Base-by-base conservation (phyloP, 1,140 invertebrate genomes). In the Drosophila lacertosa region DNA sequence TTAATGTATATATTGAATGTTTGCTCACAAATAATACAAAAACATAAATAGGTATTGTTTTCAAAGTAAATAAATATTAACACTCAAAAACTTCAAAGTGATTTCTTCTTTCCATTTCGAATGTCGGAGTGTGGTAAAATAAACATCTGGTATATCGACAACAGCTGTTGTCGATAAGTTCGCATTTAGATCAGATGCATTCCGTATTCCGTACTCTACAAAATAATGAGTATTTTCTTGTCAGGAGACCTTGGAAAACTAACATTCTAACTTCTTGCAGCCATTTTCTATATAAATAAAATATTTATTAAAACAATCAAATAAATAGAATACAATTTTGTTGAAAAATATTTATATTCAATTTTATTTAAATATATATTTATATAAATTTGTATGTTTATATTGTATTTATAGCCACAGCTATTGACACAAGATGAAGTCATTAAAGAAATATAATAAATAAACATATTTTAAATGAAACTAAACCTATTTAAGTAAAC, bases 401-500 rank as follows among this genome's bases (percentile, higher is more conserved):
- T 26, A 26, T 26, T 26, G 22, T 11, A 18, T 18, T 20, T 13
- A 11, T 11, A 40, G 9, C 16, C 39, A 40, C 39, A 7, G 26
- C 5, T 7, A 5, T 40, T 13, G 7, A 16, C n/a, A 9, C 22
- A 35, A 4, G 3, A n/a, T 35, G 6, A 7, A 44, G 48, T 44
- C 26, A 51, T 60, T 48, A 42, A 20, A 26, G 4, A 40, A 40
- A 9, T 11, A 33, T 15, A 54, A 42, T 16, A 37, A 10, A 35
- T 32, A 20, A 20, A 40, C 15, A 58, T 16, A 35, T 48, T 59
- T 57, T 3, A 53, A 10, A 62, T 44, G 48, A 53, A 37, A 50
- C 44, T 67, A 50, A 73, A 58, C 48, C 65, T 39, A 11, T 32
- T 35, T 32, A 60, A 35, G 32, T 33, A 10, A 50, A 62, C 42